Percentiles rank a stretch among this genome's conserved stretches.
phyloP scores from a whole-genome alignment of 2,888 invertebrate genomes.

The Shargacucullia verbasci region DNA sequence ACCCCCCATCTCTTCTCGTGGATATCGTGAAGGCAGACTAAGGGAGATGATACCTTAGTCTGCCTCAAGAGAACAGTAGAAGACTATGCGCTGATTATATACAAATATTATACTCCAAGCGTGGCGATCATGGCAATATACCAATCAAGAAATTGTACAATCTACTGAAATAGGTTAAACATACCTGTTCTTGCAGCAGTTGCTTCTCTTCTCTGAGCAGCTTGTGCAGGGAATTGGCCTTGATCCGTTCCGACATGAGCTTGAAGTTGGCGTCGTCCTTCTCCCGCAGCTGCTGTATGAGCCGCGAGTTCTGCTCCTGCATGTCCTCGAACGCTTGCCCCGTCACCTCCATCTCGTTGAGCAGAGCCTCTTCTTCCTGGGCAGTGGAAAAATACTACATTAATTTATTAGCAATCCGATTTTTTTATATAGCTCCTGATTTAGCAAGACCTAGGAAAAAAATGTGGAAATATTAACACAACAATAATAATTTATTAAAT shows the following conservation, averaged over 20 bases:
- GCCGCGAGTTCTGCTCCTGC: conserved; percentile 99
- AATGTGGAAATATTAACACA: conserved; percentile 6
- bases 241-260: conserved; percentile 98
- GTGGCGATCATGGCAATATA: no score
- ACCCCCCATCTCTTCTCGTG: no score
- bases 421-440: conserved; percentile 28
- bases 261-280: conserved; percentile 99
- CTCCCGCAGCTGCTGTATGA: conserved; percentile 98
- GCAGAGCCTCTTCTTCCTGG: conserved; percentile 97
- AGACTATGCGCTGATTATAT: no score
- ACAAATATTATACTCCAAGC: no score
- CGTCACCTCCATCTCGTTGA: conserved; percentile 99
- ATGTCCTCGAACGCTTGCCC: conserved; percentile 99
- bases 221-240: conserved; percentile 98
- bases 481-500: no score
- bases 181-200: conserved; percentile 95
- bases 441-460: conserved; percentile 41
- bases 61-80: no score
- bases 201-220: conserved; percentile 98
- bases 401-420: conserved; percentile 38
- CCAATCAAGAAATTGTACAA: no score
- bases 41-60: no score
- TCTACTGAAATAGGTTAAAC: neutral
- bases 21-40: no score
- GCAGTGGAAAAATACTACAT: conserved; percentile 39